Base-by-base conservation (phyloP, 2,113 vertebrate genomes). In the Pelecanoides urinatrix region DNA sequence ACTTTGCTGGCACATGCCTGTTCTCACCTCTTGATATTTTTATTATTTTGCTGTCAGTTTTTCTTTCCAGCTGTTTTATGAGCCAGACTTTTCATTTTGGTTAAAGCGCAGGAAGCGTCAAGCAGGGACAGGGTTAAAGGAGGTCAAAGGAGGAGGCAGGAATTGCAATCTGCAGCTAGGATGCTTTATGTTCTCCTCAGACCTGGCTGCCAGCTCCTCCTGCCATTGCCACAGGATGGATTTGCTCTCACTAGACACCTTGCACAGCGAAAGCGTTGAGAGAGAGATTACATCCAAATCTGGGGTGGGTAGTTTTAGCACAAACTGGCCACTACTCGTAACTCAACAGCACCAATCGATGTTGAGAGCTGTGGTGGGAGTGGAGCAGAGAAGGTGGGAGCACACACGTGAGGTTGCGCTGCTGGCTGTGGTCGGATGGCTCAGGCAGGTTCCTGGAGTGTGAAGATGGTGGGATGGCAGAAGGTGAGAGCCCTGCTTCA, bases 21-120 rank as follows among this genome's bases (percentile, higher is more conserved):
- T 42, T 73, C 71, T 83, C 63, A 32, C 44, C 76, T 67, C 62
- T 3, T 59, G 67, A 68, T 78, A 61, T 44, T 63, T 95, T 89
- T 89, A 87, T 96, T 95, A 79, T 80, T 84, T 66, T 32, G 68
- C 82, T 92, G 87, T 42, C 89, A 87, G 26, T 38, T 94, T 77
- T 84, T 91, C 73, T 77, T 66, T 29, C 78, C 59, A 76, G 59
- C 55, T 86, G 68, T 45, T 95, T 93, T 71, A 81, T 8, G 21
- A 91, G 42, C 42, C 73, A 86, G 63, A 29, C 59, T 50, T 94
- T 91, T 92, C 80, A 82, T 80, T 91, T 72, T 77, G 68, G 50
- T 88, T 59, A 80, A 83, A 81, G 66, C 78, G 23, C 3, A 3
- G 40, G 65, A 58, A 94, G 45, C 3, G 0, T 50, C 2, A 30